phyloP scores from a whole-genome alignment of 2,888 invertebrate species.

The Seira ritae region DNA sequence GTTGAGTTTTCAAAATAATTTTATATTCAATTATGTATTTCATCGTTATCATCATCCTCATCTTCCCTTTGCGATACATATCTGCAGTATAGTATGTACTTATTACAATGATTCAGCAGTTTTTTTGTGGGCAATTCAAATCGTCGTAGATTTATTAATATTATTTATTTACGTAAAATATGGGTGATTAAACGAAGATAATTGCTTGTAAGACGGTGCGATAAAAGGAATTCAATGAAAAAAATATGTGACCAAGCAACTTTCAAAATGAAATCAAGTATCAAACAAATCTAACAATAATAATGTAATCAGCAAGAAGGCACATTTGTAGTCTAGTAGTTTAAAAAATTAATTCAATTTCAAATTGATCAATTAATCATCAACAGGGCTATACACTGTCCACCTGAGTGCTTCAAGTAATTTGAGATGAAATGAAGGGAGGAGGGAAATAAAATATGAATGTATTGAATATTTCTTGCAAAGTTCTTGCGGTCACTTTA shows the following conservation, averaged over 20 bases:
- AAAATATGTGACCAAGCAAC: slow-evolving; percentile 50
- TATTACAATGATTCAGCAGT: too few species aligned
- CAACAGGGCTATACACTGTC: slow-evolving; percentile 18
- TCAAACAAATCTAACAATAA: background rate
- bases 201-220: slow-evolving; percentile 5
- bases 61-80: too few species aligned
- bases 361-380: slow-evolving; percentile 66
- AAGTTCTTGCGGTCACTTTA: too few species aligned
- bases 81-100: too few species aligned
- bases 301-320: background rate
- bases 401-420: slow-evolving; percentile 16
- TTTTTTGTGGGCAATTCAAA: slow-evolving; percentile 1
- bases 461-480: slow-evolving; percentile 18
- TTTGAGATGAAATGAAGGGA: slow-evolving; percentile 76
- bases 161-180: background rate
- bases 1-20: too few species aligned
- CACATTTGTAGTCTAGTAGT: slow-evolving; percentile 1
- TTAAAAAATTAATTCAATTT: slow-evolving; percentile 56
- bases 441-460: slow-evolving; percentile 66
- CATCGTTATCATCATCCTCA: too few species aligned
- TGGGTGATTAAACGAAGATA: slow-evolving; percentile 12
- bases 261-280: slow-evolving; percentile 10
- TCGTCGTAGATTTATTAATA: background rate
- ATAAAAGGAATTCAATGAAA: background rate
- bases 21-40: too few species aligned